Evolutionary conservation across 2,797 vertebrate species (phyloP).

Genomic region (Chiroxiphia lanceolata): DNA sequence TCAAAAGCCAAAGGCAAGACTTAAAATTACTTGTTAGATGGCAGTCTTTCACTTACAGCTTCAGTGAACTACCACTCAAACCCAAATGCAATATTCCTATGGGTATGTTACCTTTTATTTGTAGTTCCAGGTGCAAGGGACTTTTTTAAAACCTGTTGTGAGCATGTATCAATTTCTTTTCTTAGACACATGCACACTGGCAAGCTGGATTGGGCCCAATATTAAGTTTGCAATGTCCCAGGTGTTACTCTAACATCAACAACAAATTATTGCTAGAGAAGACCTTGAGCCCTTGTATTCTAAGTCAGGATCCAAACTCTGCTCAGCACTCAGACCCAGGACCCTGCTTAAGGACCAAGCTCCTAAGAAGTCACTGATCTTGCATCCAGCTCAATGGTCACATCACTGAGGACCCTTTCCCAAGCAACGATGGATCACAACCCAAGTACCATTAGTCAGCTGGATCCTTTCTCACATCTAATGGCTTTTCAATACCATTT

Average conservation of each 20-base stretch:
- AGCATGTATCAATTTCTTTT: neutral
- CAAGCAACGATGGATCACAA: neutral
- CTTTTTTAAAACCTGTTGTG: neutral
- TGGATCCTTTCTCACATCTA: neutral
- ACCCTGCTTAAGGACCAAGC: fast-evolving
- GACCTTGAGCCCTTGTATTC: neutral
- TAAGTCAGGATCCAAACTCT: neutral
- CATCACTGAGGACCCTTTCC: neutral
- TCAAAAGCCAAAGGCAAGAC: neutral
- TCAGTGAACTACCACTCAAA: neutral
- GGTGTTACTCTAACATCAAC: neutral
- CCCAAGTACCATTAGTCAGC: neutral
- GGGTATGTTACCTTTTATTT: neutral
- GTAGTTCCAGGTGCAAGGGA: neutral
- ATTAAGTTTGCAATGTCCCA: neutral
- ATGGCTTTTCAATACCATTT: neutral
- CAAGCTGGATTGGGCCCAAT: fast-evolving
- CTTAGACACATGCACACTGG: neutral
- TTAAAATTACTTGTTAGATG: neutral
- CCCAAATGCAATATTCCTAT: neutral
- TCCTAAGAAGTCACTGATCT: too few species aligned
- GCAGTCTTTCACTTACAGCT: neutral
- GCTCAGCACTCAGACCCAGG: neutral
- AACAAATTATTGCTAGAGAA: neutral
- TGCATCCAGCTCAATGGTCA: neutral